Percentiles rank a stretch among this genome's conserved stretches.
Conservation (phyloP, 2,888 invertebrate genomes). For the Selenia dentaria region DNA sequence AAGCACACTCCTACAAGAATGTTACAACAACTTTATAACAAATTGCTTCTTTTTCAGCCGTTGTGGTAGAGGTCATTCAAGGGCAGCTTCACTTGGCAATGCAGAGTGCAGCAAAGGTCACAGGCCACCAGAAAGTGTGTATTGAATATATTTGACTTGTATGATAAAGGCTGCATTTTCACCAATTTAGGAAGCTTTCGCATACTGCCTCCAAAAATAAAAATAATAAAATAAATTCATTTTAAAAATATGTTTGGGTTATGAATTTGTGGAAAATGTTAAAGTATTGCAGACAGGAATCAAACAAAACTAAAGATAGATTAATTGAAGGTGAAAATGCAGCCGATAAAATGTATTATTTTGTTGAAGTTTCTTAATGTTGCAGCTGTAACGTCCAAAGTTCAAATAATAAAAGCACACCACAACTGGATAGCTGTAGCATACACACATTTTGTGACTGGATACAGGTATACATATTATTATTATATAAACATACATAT, state of each 20-base stretch:
- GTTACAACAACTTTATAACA: no score
- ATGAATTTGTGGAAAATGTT: no score
- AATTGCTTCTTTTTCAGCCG: conserved; percentile 65
- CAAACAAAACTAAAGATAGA: no score
- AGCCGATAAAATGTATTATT: conserved; percentile 7
- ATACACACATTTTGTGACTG: conserved; percentile 97
- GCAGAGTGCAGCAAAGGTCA: conserved; percentile 74
- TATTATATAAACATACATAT: no score
- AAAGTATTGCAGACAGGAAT: no score
- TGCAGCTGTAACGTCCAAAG: conserved; percentile 90
- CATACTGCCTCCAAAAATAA: no score
- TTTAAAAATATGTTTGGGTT: no score
- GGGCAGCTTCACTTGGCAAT: conserved; percentile 91
- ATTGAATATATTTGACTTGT: conserved; percentile 12
- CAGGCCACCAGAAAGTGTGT: conserved; percentile 72
- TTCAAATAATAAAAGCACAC: conserved; percentile 97
- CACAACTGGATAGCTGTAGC: conserved; percentile 99
- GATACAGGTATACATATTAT: conserved; percentile 88
- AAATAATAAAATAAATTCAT: no score
- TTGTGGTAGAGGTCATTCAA: conserved; percentile 88
- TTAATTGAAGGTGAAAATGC: conserved; percentile 15
- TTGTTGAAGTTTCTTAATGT: conserved; percentile 39
- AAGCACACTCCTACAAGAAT: no score
- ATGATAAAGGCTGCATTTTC: conserved; percentile 16
- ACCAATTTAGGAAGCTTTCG: no score